Percentiles rank a stretch among this genome's conserved stretches.
Evolutionary conservation across 2,113 vertebrate species (phyloP).

Genomic region (Pogona vitticeps): DNA sequence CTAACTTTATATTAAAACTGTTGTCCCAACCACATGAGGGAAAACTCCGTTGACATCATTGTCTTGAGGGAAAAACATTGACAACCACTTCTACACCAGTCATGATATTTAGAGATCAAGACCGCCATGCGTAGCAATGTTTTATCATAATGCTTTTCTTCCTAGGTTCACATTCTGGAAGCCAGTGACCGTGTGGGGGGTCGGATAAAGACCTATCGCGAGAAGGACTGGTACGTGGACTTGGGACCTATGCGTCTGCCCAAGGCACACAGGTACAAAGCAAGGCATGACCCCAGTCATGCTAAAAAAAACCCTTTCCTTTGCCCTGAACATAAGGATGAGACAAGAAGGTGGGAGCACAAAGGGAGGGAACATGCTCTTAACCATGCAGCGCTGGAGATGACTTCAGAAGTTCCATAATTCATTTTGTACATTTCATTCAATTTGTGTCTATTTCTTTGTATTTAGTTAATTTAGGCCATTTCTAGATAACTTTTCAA

Average conservation of each 20-base stretch:
- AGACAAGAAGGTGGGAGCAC: too few species aligned
- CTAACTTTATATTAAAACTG: too few species aligned
- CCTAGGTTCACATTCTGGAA: constrained; percentile 26
- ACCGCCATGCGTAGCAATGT: too few species aligned
- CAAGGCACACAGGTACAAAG: background rate
- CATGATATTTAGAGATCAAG: too few species aligned
- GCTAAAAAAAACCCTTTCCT: background rate
- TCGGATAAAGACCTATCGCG: constrained; percentile 18
- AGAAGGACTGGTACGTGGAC: constrained; percentile 22
- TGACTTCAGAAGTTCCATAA: background rate
- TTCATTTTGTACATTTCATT: too few species aligned
- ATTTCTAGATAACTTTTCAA: too few species aligned
- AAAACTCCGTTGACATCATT: too few species aligned
- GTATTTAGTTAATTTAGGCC: too few species aligned
- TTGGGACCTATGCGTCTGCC: constrained; percentile 19
- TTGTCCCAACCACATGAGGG: too few species aligned
- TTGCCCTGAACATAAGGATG: background rate
- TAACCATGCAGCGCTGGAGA: background rate
- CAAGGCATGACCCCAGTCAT: background rate
- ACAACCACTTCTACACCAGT: too few species aligned
- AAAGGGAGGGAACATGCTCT: background rate
- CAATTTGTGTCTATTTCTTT: too few species aligned
- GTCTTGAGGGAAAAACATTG: too few species aligned
- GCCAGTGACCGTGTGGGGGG: constrained; percentile 18
- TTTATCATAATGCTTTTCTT: background rate